A percentile compares a stretch with the other conserved stretches of the same genome.
Evolutionary conservation across 2,113 vertebrate species (phyloP).

Genomic region (Clarias magur): DNA sequence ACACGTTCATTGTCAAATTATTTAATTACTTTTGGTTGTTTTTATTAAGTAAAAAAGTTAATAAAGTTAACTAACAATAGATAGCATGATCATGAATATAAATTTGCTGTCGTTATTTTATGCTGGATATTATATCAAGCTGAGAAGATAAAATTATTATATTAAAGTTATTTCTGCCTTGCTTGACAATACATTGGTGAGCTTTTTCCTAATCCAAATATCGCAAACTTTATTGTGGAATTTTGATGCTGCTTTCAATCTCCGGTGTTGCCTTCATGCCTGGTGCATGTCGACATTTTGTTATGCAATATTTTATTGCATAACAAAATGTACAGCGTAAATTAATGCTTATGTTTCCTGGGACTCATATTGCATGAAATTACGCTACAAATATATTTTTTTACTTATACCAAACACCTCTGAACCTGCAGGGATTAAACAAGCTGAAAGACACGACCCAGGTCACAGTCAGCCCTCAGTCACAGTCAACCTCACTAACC

Average conservation of each 20-base stretch:
- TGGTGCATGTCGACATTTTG: not conserved
- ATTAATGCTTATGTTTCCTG: not conserved
- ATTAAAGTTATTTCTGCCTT: not conserved
- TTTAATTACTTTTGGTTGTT: not conserved
- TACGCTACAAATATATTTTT: not conserved
- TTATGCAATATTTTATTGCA: not conserved
- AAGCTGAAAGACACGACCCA: conserved; percentile 1
- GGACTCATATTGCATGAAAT: not conserved
- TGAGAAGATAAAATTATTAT: not conserved
- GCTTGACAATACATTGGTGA: not conserved
- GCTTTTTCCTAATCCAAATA: not conserved
- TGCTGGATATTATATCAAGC: not conserved
- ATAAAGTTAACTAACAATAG: not conserved
- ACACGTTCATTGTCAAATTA: not conserved
- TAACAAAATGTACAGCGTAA: not conserved
- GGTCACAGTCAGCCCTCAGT: conserved; percentile 4
- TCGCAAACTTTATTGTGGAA: too few species aligned
- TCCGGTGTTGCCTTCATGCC: not conserved
- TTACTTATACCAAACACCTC: not conserved
- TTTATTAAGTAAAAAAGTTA: too few species aligned
- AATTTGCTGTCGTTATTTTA: not conserved
- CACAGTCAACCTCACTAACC: conserved; percentile 27
- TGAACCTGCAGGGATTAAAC: conserved; percentile 19
- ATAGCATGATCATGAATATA: not conserved
- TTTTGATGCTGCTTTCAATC: not conserved